Percentiles rank a stretch among this genome's conserved stretches.
Conservation (phyloP, 2,888 invertebrate species). For the Chesias legatella region DNA sequence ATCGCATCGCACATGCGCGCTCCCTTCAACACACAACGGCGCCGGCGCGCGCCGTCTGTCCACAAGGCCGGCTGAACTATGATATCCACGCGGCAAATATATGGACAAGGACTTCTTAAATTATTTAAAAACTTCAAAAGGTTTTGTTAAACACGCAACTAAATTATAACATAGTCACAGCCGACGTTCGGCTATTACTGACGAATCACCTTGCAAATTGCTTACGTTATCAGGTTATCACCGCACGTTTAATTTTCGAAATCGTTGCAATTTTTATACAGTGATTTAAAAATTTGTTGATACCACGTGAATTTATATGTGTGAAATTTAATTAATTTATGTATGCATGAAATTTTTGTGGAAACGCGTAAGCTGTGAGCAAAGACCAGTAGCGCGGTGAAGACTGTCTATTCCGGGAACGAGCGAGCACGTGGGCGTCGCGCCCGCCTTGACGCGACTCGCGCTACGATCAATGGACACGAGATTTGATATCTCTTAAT, state of each 20-base stretch:
- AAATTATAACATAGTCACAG: background rate
- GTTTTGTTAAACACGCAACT: no score
- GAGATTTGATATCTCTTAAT: slow-evolving; percentile 60
- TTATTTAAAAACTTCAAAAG: no score
- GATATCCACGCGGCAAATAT: background rate
- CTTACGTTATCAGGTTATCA: slow-evolving; percentile 9
- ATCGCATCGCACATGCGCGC: slow-evolving; percentile 71
- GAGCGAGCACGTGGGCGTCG: slow-evolving; percentile 69
- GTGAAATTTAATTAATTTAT: slow-evolving; percentile 18
- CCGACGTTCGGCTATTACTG: background rate
- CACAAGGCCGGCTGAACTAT: slow-evolving; percentile 11
- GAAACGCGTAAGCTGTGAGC: slow-evolving; percentile 44
- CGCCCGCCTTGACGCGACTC: slow-evolving; percentile 49
- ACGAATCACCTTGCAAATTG: slow-evolving; percentile 10
- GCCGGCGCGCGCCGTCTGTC: slow-evolving; percentile 24
- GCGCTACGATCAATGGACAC: slow-evolving; percentile 70
- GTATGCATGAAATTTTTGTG: slow-evolving; percentile 30
- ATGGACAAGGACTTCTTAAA: no score
- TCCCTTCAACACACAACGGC: slow-evolving; percentile 27
- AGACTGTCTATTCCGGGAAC: slow-evolving; percentile 74
- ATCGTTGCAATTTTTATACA: no score
- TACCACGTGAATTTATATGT: slow-evolving; percentile 18
- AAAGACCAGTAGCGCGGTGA: slow-evolving; percentile 53
- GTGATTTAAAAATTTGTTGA: no score
- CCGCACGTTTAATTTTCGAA: slow-evolving; percentile 9